Evolutionary conservation across 2,113 vertebrate species (phyloP), one percentile per base, ranked within the genome.

Genomic region (Onychorhynchus coronatus): DNA sequence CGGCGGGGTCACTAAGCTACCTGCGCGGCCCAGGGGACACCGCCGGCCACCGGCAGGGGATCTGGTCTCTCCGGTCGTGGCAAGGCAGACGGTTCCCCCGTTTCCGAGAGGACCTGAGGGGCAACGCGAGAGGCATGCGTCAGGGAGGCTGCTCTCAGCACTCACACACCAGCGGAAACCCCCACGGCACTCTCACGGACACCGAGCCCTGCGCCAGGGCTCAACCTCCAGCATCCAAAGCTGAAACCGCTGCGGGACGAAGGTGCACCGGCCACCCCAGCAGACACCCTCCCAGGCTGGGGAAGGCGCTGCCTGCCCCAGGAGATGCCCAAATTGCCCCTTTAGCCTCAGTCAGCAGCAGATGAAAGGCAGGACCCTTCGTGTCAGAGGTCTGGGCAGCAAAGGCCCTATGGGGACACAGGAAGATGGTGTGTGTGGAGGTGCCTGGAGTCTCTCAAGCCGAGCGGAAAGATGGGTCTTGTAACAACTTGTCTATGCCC

Each of bases 1-100:
- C 74, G 12, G 79, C 33, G 79, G 71, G 85, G 71, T 77, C 89
- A 85, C 94, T 79, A 81, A 89, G 91, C 94, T 97, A 95, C 88
- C 88, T 93, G 95, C 79, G 20, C 37, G 78, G 91, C 74, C 95
- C 88, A 93, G 84, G 78, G 94, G 82, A 92, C 88, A 82, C 85
- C 81, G 93, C 90, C 70, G 33, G 91, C 85, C 91, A 83, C 90
- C 89, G 25, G 68, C 88, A 86, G 85, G 79, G 90, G n/a, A 63
- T 96, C 92, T 6, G 91, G 87, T 86, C 94, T 91, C 62, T 91
- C 91, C 59, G 3, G 33, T 89, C 89, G 78, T 2, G 88, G 93
- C 72, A 93, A 79, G 84, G 90, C 92, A 92, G 92, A 61, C 77
- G 56, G 85, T 89, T 80, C 89, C 88, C 65, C 88, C 66, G 16